Evolutionary conservation across 2,113 vertebrate genomes (phyloP).

Genomic region (Anoura caudifer): DNA sequence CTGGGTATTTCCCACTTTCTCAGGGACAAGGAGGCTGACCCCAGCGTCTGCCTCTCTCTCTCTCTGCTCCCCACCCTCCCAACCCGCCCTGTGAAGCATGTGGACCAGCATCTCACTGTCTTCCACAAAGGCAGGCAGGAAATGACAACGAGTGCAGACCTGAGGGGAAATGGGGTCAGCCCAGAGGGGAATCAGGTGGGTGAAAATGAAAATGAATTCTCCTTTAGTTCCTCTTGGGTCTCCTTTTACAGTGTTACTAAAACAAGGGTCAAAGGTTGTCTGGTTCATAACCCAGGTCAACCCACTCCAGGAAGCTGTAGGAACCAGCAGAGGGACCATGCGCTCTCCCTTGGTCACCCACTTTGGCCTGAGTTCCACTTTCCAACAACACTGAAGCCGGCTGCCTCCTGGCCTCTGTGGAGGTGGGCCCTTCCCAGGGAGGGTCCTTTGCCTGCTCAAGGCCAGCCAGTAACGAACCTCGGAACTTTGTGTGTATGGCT

Average conservation of each 20-base stretch:
- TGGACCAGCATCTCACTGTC: background rate
- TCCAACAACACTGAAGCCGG: background rate
- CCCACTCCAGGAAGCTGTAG: background rate
- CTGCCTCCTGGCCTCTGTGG: background rate
- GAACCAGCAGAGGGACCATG: fast-evolving
- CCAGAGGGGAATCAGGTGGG: background rate
- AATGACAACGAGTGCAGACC: fast-evolving
- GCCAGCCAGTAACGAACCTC: background rate
- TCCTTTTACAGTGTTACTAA: background rate
- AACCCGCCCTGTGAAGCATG: background rate
- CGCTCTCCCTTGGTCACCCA: too few relatives aligned
- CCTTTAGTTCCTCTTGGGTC: background rate
- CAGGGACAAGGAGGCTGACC: fast-evolving
- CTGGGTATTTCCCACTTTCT: background rate
- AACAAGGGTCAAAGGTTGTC: constrained; percentile 13
- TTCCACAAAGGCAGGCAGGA: background rate
- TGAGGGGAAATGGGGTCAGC: background rate
- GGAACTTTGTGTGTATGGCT: background rate
- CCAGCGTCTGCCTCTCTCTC: background rate
- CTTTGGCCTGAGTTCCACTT: background rate
- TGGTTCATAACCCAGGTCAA: background rate
- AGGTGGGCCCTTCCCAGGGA: background rate
- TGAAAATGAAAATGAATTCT: background rate
- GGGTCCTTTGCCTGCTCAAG: background rate
- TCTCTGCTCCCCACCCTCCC: background rate